Base-by-base conservation (phyloP, 2,113 vertebrate species). In the Microtus richardsoni region DNA sequence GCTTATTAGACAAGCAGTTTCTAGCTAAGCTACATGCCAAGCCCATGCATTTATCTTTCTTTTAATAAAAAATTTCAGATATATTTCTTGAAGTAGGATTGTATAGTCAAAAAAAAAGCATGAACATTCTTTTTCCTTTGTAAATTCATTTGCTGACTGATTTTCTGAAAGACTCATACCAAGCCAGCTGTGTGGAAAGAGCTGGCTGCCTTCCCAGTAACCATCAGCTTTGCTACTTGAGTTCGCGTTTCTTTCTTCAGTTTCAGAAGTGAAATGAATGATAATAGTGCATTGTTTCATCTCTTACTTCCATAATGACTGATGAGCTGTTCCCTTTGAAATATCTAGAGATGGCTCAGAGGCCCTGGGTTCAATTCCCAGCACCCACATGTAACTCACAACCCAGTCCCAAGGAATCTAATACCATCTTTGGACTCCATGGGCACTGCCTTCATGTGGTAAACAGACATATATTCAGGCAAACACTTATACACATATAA, bases 21-120 rank as follows among this genome's bases (percentile, higher is more conserved):
- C 83, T 64, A 49, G 6, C 62, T 84, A 26, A 87, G 47, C 21
- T 52, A 16, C 26, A 71, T n/a, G 22, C 19, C 84, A 44, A 68
- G 41, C 60, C 39, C 28, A 30, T 7, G 2, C 4, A 66, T 30
- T 84, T 64, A 33, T 64, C 8, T 84, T 41, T 28, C 41, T 62
- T 54, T 39, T 24, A 39, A 82, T 82, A 66, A 66, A 66, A 41
- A 47, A 47, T 39, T 52, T 70, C 1, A 92, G 58, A 52, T 88
- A 52, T 39, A 75, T 96, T 92, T 49, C 24, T 91, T 77, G 75
- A 91, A 84, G 13, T 96, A 70, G 17, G 14, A 83, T 93, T 93
- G 21, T 33, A 52, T 21, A 68, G 28, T 68, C 33, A 52, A 52
- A 87, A 85, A n/a, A n/a, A 86, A 47, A 86, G 26, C 33, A 75